Evolutionary conservation across 2,113 vertebrate genomes (phyloP), one percentile per base, ranked within the genome.

Genomic region (Gymnogyps californianus): DNA sequence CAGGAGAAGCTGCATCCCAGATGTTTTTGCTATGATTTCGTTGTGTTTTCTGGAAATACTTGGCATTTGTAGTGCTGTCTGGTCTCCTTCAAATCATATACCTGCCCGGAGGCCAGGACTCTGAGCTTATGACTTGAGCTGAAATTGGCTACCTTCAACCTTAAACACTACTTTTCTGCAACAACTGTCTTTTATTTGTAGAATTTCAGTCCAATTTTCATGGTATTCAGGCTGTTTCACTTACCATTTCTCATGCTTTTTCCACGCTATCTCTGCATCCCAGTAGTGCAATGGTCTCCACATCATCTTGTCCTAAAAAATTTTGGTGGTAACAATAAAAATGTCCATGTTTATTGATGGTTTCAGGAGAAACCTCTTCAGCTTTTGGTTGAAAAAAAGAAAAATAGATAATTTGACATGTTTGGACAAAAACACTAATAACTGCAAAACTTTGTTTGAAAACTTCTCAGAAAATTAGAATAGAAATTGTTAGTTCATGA

Each of bases 151-250:
- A 57, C 34, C 79, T 95, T 84, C 90, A 93, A 67, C 66, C 36
- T 90, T 90, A 80, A 93, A 74, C 31, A 65, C 25, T 61, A 11
- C 49, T 86, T 84, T 88, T 83, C 62, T 88, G 78, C 26, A 94
- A 51, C 70, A 94, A 93, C 52, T 95, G 82, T 95, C 51, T 95
- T 71, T 76, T 76, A 87, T 96, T 87, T 96, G 89, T 83, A 64
- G 87, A 77, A 74, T 77, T 90, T 91, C 84, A 74, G 62, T 91
- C 66, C 70, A 58, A 85, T 96, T 94, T 94, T 87, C 70, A 80
- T 83, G 85, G 64, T 89, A 44, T 81, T 62, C 71, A 64, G 59
- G 31, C 29, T 70, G 62, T 90, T 96, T 90, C 81, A 66, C 58
- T 85, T 92, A 55, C 10, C 18, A 57, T 59, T 97, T 85, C 3